Base-by-base conservation (phyloP, 1,140 invertebrate species). In the Atopsyche davidsoni region DNA sequence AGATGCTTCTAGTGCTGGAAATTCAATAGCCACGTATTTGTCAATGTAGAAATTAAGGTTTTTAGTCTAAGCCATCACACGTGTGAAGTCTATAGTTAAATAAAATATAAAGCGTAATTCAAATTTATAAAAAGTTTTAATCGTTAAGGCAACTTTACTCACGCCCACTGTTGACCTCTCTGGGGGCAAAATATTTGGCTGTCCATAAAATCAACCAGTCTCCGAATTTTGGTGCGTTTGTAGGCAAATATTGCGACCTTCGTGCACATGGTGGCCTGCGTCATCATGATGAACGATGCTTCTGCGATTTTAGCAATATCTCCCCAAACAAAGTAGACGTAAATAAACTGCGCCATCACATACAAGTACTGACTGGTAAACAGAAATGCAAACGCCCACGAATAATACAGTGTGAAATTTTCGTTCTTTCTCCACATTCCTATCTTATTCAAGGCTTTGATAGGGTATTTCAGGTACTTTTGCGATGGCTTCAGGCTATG, bases 301-400 rank as follows among this genome's bases (percentile, higher is more conserved):
- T 46, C 45, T 3, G 45, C 45, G 16, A 38, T 17, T 38, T 46
- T 32, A 7, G 13, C 17, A 9, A 46, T 16, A 38, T 46, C 32
- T 4, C 45, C 45, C 45, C 28, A 46, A 3, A 39, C 45, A 17
- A 19, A 10, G 3, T 36, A 36, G 4, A 38, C 23, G 24, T 22
- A 17, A 3, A 36, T 17, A 9, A 46, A 10, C 19, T 25, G 18
- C 14, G 11, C 6, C 3, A 32, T n/a, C 10, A 14, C 45, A 21
- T 36, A 46, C 3, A 38, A 9, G 38, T 38, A 38, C 14, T 38
- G 35, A 7, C 9, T 38, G n/a, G n/a, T 7, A 28, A 28, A 28
- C 7, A 28, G 25, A 28, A 28, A 7, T n/a, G 7, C 25, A n/a
- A 28, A 28, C 7, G 25, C 7, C 7, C n/a, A n/a, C 7, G n/a